A percentile compares a stretch with the other conserved stretches of the same genome.
Evolutionary conservation across 2,797 vertebrate genomes (phyloP).

Genomic region (Chelon labrosus): DNA sequence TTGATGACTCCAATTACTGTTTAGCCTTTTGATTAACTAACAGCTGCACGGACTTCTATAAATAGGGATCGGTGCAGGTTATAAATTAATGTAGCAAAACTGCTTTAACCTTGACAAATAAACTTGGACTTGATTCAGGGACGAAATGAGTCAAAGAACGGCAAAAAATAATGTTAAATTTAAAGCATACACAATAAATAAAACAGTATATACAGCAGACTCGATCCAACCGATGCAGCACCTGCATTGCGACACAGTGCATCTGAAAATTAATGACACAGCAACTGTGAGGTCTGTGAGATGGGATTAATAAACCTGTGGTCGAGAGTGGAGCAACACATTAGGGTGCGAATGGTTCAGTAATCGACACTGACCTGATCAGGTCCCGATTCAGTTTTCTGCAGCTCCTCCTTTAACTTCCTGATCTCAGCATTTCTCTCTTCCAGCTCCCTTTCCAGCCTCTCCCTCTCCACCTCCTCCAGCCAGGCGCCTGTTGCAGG

Average conservation of each 20-base stretch:
- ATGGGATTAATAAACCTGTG: background rate
- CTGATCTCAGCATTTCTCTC: conserved; percentile 68
- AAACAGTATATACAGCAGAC: background rate
- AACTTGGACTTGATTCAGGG: background rate
- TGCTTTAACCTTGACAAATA: background rate
- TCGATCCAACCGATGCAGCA: conserved; percentile 14
- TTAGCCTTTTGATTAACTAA: background rate
- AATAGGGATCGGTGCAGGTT: background rate
- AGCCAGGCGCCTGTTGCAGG: conserved; percentile 32
- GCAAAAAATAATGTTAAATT: too few relatives aligned
- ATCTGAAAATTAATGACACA: conserved; percentile 34
- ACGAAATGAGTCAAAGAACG: background rate
- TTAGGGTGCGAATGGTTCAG: background rate
- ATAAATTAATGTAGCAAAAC: background rate
- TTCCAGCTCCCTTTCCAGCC: conserved; percentile 63
- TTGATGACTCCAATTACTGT: background rate
- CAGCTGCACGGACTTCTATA: background rate
- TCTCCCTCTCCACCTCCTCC: conserved; percentile 61
- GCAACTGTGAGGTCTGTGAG: conserved; percentile 19
- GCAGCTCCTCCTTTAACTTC: conserved; percentile 71
- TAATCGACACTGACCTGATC: conserved; percentile 58
- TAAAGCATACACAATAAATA: background rate
- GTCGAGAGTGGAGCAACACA: background rate
- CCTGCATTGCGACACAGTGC: conserved; percentile 47
- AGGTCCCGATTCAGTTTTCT: conserved; percentile 29